A percentile compares a stretch with the other conserved stretches of the same genome.
Conservation (phyloP, 2,888 invertebrate species). For the Caenorhabditis doughertyi region DNA sequence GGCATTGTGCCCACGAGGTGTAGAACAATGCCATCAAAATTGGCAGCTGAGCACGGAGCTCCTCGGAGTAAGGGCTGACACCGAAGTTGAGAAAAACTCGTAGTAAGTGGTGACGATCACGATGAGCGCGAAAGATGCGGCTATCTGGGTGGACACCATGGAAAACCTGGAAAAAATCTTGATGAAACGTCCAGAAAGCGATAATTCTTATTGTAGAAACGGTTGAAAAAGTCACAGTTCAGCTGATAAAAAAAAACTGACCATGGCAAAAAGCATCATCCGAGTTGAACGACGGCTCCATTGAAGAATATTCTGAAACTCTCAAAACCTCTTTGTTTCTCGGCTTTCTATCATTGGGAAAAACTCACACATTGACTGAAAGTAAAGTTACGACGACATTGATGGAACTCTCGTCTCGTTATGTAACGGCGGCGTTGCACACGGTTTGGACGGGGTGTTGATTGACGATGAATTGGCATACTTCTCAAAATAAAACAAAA, state of each 20-base stretch:
- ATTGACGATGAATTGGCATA: no score
- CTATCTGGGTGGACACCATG: background rate
- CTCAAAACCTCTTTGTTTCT: background rate
- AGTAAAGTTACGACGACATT: background rate
- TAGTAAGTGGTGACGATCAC: background rate
- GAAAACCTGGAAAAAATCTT: background rate
- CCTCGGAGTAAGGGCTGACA: background rate
- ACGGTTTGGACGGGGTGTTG: no score
- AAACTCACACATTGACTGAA: conserved; percentile 9
- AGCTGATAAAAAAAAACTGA: background rate
- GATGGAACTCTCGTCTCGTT: background rate
- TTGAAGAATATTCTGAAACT: background rate
- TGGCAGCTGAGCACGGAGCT: background rate
- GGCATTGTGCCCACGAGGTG: background rate
- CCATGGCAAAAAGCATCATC: no score
- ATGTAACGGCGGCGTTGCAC: background rate
- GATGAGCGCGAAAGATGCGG: background rate
- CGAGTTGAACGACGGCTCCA: background rate
- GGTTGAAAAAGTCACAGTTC: no score
- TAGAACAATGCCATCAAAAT: background rate
- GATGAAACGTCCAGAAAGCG: no score
- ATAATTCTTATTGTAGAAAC: no score
- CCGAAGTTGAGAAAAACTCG: background rate
- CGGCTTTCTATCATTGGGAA: background rate
- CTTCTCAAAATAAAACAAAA: no score